These are phyloP conservation scores for Chloroceryle amazona DNA, from an alignment of 2,797 vertebrate genomes.

Conservation along the genomic window DNA sequence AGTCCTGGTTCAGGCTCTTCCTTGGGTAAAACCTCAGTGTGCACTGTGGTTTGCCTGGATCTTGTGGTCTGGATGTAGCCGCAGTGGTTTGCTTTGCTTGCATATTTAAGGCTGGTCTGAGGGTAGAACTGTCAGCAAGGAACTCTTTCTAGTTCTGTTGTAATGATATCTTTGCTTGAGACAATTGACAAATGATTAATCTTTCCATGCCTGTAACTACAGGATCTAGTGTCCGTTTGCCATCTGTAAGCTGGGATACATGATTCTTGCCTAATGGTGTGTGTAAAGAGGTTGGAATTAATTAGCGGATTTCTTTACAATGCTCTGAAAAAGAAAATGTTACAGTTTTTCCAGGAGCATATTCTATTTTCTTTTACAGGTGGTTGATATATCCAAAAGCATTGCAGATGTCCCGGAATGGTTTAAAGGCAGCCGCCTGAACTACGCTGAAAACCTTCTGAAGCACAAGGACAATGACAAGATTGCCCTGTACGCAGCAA, in stretches of 20 bases:
- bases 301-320: background rate
- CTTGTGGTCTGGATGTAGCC: background rate
- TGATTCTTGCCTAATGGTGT: background rate
- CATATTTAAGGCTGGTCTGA: background rate
- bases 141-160: background rate
- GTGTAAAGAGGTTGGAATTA: background rate
- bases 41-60: fast-evolving
- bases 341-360: background rate
- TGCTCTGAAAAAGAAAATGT: background rate
- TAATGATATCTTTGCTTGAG: background rate
- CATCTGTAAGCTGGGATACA: background rate
- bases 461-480: conserved; percentile 91
- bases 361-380: conserved; percentile 69
- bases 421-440: conserved; percentile 93
- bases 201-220: background rate
- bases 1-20: background rate
- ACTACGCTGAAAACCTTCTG: conserved; percentile 96
- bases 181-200: background rate
- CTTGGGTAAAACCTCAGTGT: background rate
- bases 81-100: background rate
- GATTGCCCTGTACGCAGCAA: conserved; percentile 92
- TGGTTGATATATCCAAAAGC: conserved; percentile 89
- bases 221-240: background rate
- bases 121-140: background rate
- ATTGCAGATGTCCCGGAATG: conserved; percentile 93